Evolutionary conservation across 92 coral and sea anemone genomes (phyloP).

Genomic region (Montipora capitata): DNA sequence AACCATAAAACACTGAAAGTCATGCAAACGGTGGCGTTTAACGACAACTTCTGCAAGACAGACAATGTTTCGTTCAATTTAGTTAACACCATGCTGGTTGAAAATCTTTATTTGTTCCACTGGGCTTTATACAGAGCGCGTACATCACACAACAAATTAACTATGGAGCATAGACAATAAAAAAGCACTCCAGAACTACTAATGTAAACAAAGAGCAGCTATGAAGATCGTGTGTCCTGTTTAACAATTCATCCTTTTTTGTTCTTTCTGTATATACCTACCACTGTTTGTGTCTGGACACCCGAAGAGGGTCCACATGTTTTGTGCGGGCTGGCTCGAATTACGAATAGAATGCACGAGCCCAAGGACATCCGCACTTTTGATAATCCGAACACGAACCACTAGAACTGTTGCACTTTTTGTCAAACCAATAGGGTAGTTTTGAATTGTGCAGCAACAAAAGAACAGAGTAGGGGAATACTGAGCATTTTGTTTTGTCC

Average conservation of each 20-base stretch:
- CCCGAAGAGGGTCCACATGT: neutral
- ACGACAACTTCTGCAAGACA: neutral
- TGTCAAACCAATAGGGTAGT: too few species aligned
- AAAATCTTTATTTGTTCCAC: neutral
- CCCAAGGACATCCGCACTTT: neutral
- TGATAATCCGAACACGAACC: neutral
- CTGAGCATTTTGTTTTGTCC: too few species aligned
- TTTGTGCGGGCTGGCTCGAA: neutral
- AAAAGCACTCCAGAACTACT: neutral
- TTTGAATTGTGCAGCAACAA: too few species aligned
- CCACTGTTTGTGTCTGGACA: neutral
- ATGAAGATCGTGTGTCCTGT: too few species aligned
- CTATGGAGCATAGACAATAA: neutral
- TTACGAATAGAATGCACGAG: too few species aligned
- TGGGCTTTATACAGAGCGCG: neutral
- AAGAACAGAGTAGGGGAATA: too few species aligned
- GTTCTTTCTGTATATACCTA: neutral
- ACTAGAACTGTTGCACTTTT: neutral
- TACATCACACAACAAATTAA: too few species aligned
- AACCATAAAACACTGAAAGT: neutral
- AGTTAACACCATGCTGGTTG: neutral
- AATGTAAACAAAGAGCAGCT: too few species aligned
- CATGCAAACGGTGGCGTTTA: neutral
- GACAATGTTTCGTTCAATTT: neutral
- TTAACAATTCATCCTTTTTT: too few species aligned